Conservation (phyloP, 2,797 vertebrate genomes). For the Bradypus variegatus region DNA sequence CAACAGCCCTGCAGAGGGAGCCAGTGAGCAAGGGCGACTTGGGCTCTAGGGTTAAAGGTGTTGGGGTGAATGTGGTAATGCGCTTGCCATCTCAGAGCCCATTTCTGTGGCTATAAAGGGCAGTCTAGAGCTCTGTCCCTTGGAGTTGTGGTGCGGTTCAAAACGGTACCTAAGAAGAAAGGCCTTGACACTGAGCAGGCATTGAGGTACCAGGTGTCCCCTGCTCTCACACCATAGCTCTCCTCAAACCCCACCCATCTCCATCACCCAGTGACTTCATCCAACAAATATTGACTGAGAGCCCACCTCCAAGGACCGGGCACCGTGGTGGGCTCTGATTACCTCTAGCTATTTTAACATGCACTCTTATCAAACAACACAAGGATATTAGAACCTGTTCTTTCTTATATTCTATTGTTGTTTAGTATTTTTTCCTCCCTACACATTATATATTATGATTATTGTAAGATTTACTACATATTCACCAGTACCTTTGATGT, state of each 20-base stretch:
- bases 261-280: not conserved
- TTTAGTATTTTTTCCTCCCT: not conserved
- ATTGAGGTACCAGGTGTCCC: no score
- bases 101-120: not conserved
- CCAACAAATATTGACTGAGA: not conserved
- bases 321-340: not conserved
- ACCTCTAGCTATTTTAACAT: not conserved
- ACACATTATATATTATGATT: not conserved
- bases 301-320: not conserved
- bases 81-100: not conserved
- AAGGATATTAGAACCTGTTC: not conserved
- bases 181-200: not conserved
- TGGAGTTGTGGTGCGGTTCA: not conserved
- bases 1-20: not conserved
- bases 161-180: not conserved
- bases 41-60: not conserved
- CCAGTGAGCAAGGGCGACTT: not conserved
- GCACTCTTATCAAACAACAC: not conserved
- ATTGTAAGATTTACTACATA: not conserved
- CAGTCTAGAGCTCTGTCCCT: not conserved
- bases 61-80: not conserved
- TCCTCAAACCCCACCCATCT: not conserved
- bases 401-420: not conserved
- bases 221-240: not conserved
- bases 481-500: not conserved